Evolutionary conservation across 2,888 invertebrate species (phyloP).

Genomic region (Eilema sororculum): DNA sequence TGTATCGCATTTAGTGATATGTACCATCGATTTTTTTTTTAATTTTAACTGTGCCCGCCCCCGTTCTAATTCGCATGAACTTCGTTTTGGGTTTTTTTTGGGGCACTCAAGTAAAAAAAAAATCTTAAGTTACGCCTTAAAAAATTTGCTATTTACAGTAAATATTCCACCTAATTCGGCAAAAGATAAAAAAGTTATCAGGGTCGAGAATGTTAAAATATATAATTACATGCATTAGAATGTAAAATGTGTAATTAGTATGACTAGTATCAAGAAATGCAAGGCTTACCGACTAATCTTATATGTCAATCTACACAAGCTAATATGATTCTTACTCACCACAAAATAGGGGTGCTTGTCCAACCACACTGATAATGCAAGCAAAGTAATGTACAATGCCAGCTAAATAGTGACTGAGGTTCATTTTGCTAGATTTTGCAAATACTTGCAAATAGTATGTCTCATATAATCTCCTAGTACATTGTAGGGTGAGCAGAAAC

Average conservation of each 20-base stretch:
- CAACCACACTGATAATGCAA: slow-evolving; percentile 88
- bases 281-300: neutral
- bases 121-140: no score
- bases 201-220: neutral
- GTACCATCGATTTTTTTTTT: no score
- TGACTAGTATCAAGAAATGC: neutral
- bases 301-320: neutral
- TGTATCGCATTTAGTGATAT: no score
- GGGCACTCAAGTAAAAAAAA: no score
- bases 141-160: no score
- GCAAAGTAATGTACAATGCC: slow-evolving; percentile 94
- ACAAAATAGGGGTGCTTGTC: slow-evolving; percentile 91
- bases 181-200: no score
- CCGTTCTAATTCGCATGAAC: no score
- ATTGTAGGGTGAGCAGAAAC: slow-evolving; percentile 89
- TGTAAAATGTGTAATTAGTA: neutral
- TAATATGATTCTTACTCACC: slow-evolving; percentile 61
- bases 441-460: slow-evolving; percentile 93
- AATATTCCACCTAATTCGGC: no score
- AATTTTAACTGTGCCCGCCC: no score
- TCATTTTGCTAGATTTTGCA: slow-evolving; percentile 92
- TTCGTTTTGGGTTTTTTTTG: no score
- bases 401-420: slow-evolving; percentile 91
- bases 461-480: slow-evolving; percentile 92
- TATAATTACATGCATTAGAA: neutral